Evolutionary conservation across 1,140 invertebrate genomes (phyloP), one percentile per base, ranked within the genome.

Genomic region (Pseudomyrmex gracilis): DNA sequence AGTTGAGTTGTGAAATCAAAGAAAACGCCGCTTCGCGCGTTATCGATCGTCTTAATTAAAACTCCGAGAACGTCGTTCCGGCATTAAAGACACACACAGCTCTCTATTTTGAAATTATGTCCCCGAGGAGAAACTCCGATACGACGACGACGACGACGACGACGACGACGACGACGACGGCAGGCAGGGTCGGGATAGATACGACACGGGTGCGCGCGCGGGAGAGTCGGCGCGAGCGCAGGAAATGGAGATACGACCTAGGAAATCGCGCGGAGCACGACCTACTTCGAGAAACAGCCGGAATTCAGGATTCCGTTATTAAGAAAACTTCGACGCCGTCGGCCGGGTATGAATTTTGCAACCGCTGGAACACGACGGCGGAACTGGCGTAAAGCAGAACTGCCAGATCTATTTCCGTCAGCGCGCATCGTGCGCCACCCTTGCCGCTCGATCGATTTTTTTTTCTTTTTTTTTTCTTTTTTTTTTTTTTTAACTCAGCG

Each of bases 281-380:
- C 87, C 87, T 88, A 89, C 73, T 89, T 88, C 55, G 70, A n/a
- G 63, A 80, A 88, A 88, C 87, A 86, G 70, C 61, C 60, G 68
- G 80, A 86, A 88, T 88, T 88, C 64, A 55, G 74, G 80, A 88
- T 88, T 84, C 73, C 84, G 86, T 89, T 88, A 89, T 89, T 89
- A 89, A 89, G 87, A 89, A 88, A 89, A 89, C 67, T 89, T 86
- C 58, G 70, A 17, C 55, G 64, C 24, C 43, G 51, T 47, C 61
- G 53, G 60, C 55, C 57, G 73, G 63, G 73, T 88, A 89, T 83
- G 84, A 88, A 88, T 89, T 89, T 87, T 83, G 77, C 76, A 76
- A 53, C 24, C 53, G 55, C 51, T 68, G 51, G 78, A 80, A 70
- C 51, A 68, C 51, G 71, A 63, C 51, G 51, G n/a, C 74, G 9